Evolutionary conservation across 2,888 invertebrate species (phyloP), one percentile per base, ranked within the genome.

Genomic region (Epistrophe grossulariae): DNA sequence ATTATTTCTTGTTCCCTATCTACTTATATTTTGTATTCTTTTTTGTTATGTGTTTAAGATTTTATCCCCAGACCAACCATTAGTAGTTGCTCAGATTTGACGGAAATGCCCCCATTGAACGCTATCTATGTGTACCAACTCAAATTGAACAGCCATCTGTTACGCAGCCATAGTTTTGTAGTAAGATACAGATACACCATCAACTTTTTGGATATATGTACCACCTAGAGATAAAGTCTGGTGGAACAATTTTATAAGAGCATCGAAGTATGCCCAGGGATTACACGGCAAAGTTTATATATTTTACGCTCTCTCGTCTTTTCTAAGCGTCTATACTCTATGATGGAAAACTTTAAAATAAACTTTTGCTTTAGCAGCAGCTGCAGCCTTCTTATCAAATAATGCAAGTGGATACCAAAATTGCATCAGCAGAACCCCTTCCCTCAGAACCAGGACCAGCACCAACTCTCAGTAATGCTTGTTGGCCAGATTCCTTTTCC

Each of bases 261-360:
- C 78, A 73, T 68, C 83, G 40, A 52, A 55, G 35, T 78, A 55
- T 73, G 60, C 72, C 72, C 73, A 43, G 52, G 38, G 52, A 79
- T 35, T 73, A 38, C 13, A 68, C 50, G 35, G 19, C n/a, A 60
- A 82, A 82, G 68, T 68, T 79, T 83, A 59, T 43, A 59, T 43
- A 62, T 55, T 45, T 45, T 59, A 15, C 50, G 17, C 52, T 45
- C 40, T 60, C 24, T 48, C 31, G 15, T 52, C 1, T 15, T 15
- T 68, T 24, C 24, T 38, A 68, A 68, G 52, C 10, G 11, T 68
- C 50, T 43, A 48, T 57, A 31, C n/a, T n/a, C n/a, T 60, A 15
- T 24, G 24, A 62, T 50, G 35, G 35, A 7, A 40, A 70, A 70
- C 10, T 55, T 70, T 55, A 40, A 62, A 55, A 55, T 28, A 55